Evolutionary conservation across 2,113 vertebrate genomes (phyloP).

Genomic region (Sigmodon hispidus): DNA sequence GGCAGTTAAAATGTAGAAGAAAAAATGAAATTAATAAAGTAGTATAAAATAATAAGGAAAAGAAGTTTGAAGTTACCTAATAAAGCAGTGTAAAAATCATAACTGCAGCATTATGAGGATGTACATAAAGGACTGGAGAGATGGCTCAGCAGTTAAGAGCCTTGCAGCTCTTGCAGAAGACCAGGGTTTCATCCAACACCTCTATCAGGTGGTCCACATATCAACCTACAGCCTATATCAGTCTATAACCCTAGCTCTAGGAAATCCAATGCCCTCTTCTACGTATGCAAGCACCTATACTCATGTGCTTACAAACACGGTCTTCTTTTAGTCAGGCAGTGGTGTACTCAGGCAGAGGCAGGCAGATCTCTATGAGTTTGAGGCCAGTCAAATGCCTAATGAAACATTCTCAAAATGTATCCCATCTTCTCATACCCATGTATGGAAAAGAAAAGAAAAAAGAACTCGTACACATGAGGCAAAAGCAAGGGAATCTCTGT

Average conservation of each 20-base stretch:
- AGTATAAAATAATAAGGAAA: neutral
- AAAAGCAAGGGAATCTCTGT: neutral
- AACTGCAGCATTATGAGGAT: neutral
- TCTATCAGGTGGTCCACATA: neutral
- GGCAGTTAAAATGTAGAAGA: conserved; percentile 27
- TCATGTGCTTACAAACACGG: no score
- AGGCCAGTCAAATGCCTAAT: neutral
- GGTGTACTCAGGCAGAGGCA: neutral
- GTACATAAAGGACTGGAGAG: neutral
- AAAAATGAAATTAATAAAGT: neutral
- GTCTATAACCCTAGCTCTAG: neutral
- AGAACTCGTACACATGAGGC: neutral
- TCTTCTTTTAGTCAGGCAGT: neutral
- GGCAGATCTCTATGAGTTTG: no score
- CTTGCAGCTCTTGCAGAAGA: neutral
- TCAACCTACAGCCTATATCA: neutral
- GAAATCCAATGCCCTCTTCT: neutral
- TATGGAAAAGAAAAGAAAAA: no score
- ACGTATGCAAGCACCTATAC: neutral
- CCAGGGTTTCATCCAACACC: neutral
- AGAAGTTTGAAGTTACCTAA: neutral
- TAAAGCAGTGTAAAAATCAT: neutral
- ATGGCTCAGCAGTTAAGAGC: neutral
- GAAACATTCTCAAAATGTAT: neutral
- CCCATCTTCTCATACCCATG: neutral